phyloP scores from a whole-genome alignment of 2,113 vertebrate species.

The Chrysochloris asiatica region DNA sequence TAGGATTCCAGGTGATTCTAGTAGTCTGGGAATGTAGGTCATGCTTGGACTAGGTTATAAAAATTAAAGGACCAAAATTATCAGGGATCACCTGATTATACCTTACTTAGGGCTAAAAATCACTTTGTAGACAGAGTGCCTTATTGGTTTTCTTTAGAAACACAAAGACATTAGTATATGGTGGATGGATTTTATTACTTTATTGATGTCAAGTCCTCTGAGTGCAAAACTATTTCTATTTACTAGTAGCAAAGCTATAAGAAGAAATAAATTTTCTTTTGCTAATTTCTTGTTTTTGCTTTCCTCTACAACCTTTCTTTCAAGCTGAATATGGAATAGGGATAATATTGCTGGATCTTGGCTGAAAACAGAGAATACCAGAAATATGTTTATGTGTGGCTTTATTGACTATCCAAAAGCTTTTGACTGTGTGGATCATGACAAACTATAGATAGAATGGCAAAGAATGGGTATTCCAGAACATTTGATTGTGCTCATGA shows the following conservation, averaged over 20 bases:
- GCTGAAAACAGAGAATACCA: too few species aligned
- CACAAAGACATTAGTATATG: background rate
- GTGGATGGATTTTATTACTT: background rate
- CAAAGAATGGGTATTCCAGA: too few species aligned
- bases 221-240: background rate
- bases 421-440: too few species aligned
- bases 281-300: background rate
- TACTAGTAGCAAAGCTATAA: background rate
- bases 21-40: background rate
- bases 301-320: background rate
- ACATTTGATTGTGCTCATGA: too few species aligned
- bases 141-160: background rate
- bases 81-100: background rate
- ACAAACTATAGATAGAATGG: too few species aligned
- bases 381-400: too few species aligned
- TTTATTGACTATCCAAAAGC: too few species aligned
- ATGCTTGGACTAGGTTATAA: background rate
- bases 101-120: background rate
- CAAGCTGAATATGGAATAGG: background rate
- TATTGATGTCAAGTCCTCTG: background rate
- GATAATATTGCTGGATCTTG: too few species aligned
- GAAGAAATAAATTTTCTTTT: background rate
- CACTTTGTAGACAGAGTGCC: background rate
- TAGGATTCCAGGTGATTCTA: background rate
- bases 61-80: background rate